Base-by-base conservation (phyloP, 1,140 invertebrate species). In the Ridgeia piscesae region DNA sequence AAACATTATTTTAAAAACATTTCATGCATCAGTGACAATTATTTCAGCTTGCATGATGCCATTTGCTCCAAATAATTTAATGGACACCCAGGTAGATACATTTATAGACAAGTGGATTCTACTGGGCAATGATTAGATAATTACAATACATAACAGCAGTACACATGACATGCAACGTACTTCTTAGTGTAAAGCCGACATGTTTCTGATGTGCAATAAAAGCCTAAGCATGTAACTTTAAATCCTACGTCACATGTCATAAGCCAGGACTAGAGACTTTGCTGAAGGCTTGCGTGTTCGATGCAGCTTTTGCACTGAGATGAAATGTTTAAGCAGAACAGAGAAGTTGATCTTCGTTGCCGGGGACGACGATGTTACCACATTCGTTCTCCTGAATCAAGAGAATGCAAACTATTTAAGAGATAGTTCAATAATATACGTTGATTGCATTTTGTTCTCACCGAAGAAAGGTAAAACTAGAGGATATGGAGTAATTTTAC, bases 221-320 rank as follows among this genome's bases (percentile, higher is more conserved):
- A 77, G 58, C 27, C 27, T 31, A 77, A 21, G 58, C 58, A 77
- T 31, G 27, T 77, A 77, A 77, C 4, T 77, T 77, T 77, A 77
- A 77, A 77, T 77, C 27, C 27, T 77, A 77, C 58, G 58, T 77
- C 58, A 77, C 58, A 77, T 17, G 27, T 77, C 58, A 0, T 77
- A 77, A 17, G 58, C 58, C 42, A 42, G 42, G 42, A 42, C 42
- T 42, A 42, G 42, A 42, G 42, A 42, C 58, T 77, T 77, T 77
- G 58, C 11, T 77, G 58, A 77, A 8, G 58, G 58, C 92, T 94
- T 95, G 92, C 92, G 96, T 92, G 96, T 96, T 93, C 96, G 96
- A 93, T 97, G 97, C 92, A 96, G 96, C 89, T 97, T 96, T 96
- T 98, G 97, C 88, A 97, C 96, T 89, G 94, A 94, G 88, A 97